These are phyloP conservation scores for Galendromus occidentalis DNA, from an alignment of 1,140 invertebrate species.

Conservation along the genomic window DNA sequence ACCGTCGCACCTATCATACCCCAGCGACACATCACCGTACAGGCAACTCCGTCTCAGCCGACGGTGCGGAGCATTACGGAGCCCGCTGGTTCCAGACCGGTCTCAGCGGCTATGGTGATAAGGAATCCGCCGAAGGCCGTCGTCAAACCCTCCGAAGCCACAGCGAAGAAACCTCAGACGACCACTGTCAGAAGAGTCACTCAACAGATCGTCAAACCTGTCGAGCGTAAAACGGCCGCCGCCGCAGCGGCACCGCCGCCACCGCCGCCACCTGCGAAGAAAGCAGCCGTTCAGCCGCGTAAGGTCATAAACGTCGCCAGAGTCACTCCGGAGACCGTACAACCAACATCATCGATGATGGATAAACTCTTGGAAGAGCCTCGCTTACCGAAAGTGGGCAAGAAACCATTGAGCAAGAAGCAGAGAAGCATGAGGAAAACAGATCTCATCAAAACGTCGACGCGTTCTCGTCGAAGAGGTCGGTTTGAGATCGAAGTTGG, in stretches of 20 bases:
- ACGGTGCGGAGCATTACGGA: background rate
- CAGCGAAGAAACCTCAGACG: background rate
- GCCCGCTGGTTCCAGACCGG: background rate
- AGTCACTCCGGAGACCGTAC: background rate
- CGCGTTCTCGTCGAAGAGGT: background rate
- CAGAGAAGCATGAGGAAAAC: constrained; percentile 7
- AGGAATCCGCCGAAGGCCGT: background rate
- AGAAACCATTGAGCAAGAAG: constrained; percentile 1
- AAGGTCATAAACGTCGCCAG: background rate
- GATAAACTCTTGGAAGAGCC: background rate
- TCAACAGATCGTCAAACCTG: background rate
- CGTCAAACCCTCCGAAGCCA: background rate
- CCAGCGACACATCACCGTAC: background rate
- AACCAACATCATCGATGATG: background rate
- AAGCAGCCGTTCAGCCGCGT: background rate
- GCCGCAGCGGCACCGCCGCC: too few relatives aligned
- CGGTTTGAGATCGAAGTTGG: background rate
- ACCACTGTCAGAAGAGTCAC: background rate
- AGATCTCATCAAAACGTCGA: constrained; percentile 9
- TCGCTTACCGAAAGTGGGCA: background rate
- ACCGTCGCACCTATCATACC: background rate
- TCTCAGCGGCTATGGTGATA: background rate
- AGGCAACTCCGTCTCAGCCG: background rate
- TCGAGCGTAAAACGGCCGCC: background rate
- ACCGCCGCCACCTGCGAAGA: background rate